Conservation (phyloP, 2,797 vertebrate genomes). For the Halcyon leucocephala region DNA sequence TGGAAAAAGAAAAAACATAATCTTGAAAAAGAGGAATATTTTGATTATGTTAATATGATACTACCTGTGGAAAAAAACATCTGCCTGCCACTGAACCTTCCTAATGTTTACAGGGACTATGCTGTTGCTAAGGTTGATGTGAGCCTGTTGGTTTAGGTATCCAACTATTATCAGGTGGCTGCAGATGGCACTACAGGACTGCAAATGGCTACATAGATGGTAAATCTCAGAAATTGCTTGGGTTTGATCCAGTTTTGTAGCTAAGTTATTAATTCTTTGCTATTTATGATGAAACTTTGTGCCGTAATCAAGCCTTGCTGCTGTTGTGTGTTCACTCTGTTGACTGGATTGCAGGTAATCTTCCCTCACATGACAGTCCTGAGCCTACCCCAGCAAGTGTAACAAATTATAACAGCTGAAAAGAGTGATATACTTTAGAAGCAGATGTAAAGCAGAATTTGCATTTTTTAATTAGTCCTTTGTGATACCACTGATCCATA, state of each 20-base stretch:
- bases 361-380: background rate
- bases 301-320: background rate
- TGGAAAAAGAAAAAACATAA: background rate
- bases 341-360: background rate
- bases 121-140: background rate
- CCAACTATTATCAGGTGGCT: background rate
- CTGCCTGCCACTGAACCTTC: background rate
- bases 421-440: background rate
- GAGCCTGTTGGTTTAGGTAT: background rate
- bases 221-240: background rate
- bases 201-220: background rate
- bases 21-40: background rate
- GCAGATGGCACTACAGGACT: constrained; percentile 58
- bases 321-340: background rate
- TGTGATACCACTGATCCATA: background rate
- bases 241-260: background rate
- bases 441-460: background rate
- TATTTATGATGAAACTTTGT: constrained; percentile 55
- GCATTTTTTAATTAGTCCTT: background rate
- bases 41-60: background rate
- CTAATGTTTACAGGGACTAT: background rate
- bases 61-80: background rate
- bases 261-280: background rate
- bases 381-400: background rate
- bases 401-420: background rate